Evolutionary conservation across 2,113 vertebrate genomes (phyloP).

Genomic region (Hypomesus transpacificus): DNA sequence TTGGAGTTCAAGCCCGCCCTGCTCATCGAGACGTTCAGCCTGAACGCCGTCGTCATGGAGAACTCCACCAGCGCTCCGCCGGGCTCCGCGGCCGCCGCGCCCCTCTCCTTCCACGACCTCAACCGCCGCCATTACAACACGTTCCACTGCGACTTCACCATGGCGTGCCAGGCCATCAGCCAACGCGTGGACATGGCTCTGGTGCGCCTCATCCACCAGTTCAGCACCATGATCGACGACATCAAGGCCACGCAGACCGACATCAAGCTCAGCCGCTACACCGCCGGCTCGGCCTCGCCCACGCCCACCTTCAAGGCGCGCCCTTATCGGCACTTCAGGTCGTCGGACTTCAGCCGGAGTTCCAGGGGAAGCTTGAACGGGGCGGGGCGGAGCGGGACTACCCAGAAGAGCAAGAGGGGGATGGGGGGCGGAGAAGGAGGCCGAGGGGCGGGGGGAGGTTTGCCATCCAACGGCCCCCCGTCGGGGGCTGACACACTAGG

Average conservation of each 20-base stretch:
- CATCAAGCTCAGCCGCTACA: slow-evolving; percentile 97
- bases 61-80: slow-evolving; percentile 85
- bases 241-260: slow-evolving; percentile 98
- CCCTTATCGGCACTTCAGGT: slow-evolving; percentile 89
- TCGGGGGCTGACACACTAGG: slow-evolving; percentile 67
- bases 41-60: slow-evolving; percentile 94
- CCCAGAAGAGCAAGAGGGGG: slow-evolving; percentile 83
- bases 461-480: slow-evolving; percentile 54
- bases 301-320: slow-evolving; percentile 94
- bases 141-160: slow-evolving; percentile 95
- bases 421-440: slow-evolving; percentile 22
- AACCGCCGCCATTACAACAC: slow-evolving; percentile 92
- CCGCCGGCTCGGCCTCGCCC: slow-evolving; percentile 91
- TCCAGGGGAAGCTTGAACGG: slow-evolving; percentile 93
- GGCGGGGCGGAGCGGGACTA: slow-evolving; percentile 79
- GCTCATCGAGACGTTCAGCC: slow-evolving; percentile 95
- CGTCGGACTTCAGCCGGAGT: slow-evolving; percentile 94
- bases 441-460: slow-evolving; percentile 23
- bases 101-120: slow-evolving; percentile 92
- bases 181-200: slow-evolving; percentile 98
- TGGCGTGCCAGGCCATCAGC: slow-evolving; percentile 96
- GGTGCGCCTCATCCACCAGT: slow-evolving; percentile 96
- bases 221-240: slow-evolving; percentile 98
- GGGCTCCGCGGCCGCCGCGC: slow-evolving; percentile 68
- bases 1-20: slow-evolving; percentile 94